Base-by-base conservation (phyloP, 2,797 vertebrate genomes). In the Siniperca undulata region DNA sequence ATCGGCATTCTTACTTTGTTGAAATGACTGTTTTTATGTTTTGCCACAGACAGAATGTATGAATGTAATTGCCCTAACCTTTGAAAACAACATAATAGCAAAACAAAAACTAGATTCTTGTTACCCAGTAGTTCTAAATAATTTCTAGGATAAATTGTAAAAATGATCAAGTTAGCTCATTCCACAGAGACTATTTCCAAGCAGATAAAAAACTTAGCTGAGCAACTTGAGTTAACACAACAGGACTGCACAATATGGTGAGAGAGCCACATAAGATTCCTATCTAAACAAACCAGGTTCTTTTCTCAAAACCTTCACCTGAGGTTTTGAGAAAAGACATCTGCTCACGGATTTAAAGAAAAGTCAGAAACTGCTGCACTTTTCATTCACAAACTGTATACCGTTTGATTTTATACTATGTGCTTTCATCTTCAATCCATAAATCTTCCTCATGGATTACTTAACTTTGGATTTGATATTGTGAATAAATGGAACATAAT, bases 21-120 rank as follows among this genome's bases (percentile, higher is more conserved):
- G 13, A 56, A 72, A 78, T 77, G 1, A 30, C 13, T 24, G 55
- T 46, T 64, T 74, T 58, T 19, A n/a, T 72, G 50, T 69, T 69
- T 65, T 55, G n/a, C 53, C 30, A 68, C 67, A 69, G 52, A 62
- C 71, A 44, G 53, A 66, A 20, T 68, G 46, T 30, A 62, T 61
- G 19, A 73, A 61, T 81, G 60, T 75, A 74, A 74, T 70, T 60
- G n/a, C 52, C 20, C 48, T 34, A 67, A 75, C 61, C 36, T 65
- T 71, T 75, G n/a, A 56, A 84, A 77, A 68, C n/a, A 42, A 8
- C 70, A 30, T 38, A 17, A 40, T 9, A 59, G 14, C 40, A 55
- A 56, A 72, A 70, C 42, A 62, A 34, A 78, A 70, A n/a, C 17
- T 40, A 48, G 13, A 70, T 58, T 74, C 2, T 59, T 68, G 22